Evolutionary conservation across 2,888 invertebrate species (phyloP).

Genomic region (Panopea generosa): DNA sequence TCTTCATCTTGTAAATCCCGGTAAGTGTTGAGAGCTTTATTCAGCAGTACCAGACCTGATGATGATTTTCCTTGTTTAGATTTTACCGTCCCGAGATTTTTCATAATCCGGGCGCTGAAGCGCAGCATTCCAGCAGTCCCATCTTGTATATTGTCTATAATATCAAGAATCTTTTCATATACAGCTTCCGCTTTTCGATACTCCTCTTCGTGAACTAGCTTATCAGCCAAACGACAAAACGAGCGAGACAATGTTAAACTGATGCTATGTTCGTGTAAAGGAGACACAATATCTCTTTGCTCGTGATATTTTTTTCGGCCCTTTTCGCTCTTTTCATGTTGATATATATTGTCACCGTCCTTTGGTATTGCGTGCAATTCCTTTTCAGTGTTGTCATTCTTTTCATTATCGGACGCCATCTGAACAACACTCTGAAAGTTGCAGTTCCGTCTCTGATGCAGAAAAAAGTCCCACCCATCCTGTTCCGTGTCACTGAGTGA

Average conservation of each 20-base stretch:
- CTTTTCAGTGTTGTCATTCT: slow-evolving; percentile 37
- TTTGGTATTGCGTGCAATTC: slow-evolving; percentile 34
- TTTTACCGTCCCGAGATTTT: slow-evolving; percentile 80
- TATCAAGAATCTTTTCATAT: slow-evolving; percentile 77
- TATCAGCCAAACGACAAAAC: slow-evolving; percentile 74
- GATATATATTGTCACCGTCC: slow-evolving; percentile 43
- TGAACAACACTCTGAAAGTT: slow-evolving; percentile 75
- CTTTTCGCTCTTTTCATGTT: slow-evolving; percentile 43
- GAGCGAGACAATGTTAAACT: slow-evolving; percentile 76
- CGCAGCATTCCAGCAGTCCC: slow-evolving; percentile 76
- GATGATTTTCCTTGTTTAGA: slow-evolving; percentile 79
- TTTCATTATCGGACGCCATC: slow-evolving; percentile 56
- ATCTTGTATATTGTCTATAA: slow-evolving; percentile 80
- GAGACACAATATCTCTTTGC: slow-evolving; percentile 71
- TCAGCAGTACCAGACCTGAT: slow-evolving; percentile 79
- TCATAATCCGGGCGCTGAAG: slow-evolving; percentile 78
- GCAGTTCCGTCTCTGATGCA: slow-evolving; percentile 75
- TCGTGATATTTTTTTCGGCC: slow-evolving; percentile 42
- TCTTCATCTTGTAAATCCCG: slow-evolving; percentile 77
- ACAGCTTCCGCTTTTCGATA: slow-evolving; percentile 76
- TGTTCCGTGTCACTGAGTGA: slow-evolving; percentile 73
- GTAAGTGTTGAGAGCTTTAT: slow-evolving; percentile 79
- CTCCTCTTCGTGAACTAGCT: slow-evolving; percentile 75
- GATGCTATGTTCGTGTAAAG: slow-evolving; percentile 75
- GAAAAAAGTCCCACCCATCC: slow-evolving; percentile 78